phyloP scores from a whole-genome alignment of 2,888 invertebrate genomes.

The Fragum sueziense region DNA sequence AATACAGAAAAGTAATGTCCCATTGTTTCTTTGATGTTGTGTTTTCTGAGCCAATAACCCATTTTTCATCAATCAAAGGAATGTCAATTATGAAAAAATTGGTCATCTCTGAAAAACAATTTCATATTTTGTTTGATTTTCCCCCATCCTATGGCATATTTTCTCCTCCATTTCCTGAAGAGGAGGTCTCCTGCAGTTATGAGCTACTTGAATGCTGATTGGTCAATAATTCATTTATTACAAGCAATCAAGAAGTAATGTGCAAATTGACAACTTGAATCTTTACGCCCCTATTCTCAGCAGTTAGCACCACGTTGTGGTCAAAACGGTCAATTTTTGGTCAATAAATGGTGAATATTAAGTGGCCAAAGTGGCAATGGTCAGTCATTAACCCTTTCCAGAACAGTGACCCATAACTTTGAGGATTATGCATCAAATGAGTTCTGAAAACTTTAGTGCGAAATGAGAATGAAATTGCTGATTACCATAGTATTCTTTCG shows the following conservation, averaged over 20 bases:
- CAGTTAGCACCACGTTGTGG: conserved; percentile 7
- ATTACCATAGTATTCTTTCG: background rate
- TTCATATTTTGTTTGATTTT: background rate
- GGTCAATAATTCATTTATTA: conserved; percentile 22
- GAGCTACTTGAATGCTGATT: conserved; percentile 18
- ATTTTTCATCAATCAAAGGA: background rate
- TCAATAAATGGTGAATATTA: conserved; percentile 20
- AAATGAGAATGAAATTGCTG: background rate
- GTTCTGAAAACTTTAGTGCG: background rate
- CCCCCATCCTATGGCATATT: background rate
- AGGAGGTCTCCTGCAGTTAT: conserved; percentile 13
- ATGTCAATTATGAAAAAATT: background rate
- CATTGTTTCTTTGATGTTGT: background rate
- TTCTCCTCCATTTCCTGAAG: conserved; percentile 19
- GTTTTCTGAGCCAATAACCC: background rate
- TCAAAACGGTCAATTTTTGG: conserved; percentile 23
- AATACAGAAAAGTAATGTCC: no score
- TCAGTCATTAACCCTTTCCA: conserved; percentile 15
- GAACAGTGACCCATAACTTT: background rate
- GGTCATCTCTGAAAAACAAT: background rate
- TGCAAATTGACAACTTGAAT: conserved; percentile 21
- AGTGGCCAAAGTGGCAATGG: conserved; percentile 18
- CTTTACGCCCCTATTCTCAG: conserved; percentile 17
- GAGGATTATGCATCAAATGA: background rate
- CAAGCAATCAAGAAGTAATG: conserved; percentile 8